phyloP scores from a whole-genome alignment of 92 coral and sea anemone species.

The Chrysogorgia sp. region DNA sequence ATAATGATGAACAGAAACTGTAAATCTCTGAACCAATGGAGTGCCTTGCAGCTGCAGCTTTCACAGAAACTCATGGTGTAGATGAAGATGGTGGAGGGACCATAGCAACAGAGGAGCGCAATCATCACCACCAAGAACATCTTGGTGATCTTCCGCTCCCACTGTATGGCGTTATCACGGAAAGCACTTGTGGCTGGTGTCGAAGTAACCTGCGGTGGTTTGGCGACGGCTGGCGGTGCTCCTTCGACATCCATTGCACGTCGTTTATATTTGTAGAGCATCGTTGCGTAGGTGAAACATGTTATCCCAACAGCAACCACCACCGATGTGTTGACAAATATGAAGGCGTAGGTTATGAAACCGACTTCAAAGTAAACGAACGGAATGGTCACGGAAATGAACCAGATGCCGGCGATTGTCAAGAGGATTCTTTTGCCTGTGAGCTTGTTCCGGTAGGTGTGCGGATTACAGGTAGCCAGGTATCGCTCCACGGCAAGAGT shows the following conservation, averaged over 20 bases:
- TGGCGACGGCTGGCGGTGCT: neutral
- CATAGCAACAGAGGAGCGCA: constrained; percentile 72
- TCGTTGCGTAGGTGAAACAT: constrained; percentile 28
- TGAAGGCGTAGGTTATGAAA: constrained; percentile 72
- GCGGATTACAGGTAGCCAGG: constrained; percentile 76
- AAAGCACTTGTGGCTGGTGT: neutral
- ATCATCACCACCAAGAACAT: constrained; percentile 81
- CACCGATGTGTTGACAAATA: constrained; percentile 35
- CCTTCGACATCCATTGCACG: neutral
- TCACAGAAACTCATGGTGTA: constrained; percentile 81
- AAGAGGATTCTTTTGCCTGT: constrained; percentile 72
- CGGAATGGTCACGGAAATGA: constrained; percentile 70
- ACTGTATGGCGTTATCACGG: neutral
- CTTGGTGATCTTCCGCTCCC: constrained; percentile 87
- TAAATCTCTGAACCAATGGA: constrained; percentile 86
- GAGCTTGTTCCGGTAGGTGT: constrained; percentile 69
- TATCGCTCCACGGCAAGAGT: constrained; percentile 85
- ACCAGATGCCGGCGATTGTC: constrained; percentile 77
- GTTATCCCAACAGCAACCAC: constrained; percentile 6
- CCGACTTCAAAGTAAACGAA: constrained; percentile 75
- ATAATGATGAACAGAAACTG: constrained; percentile 79
- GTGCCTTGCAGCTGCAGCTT: constrained; percentile 69
- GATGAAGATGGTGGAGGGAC: constrained; percentile 76
- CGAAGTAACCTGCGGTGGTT: neutral
- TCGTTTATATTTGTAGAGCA: constrained; percentile 9